Base-by-base conservation (phyloP, 2,113 vertebrate genomes). In the Sula dactylatra region DNA sequence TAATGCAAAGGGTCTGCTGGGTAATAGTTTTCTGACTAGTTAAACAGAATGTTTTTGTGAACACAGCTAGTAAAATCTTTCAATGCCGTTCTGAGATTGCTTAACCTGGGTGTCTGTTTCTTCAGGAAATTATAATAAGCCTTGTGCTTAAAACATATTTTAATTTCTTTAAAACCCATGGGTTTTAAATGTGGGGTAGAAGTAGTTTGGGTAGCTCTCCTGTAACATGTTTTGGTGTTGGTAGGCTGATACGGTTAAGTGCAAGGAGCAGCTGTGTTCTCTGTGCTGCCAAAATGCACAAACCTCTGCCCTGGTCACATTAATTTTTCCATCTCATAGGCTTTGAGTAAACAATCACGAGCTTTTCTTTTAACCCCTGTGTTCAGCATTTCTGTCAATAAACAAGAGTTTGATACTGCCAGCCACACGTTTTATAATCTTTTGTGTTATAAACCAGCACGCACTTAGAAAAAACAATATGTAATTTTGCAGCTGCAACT, bases 351-450 rank as follows among this genome's bases (percentile, higher is more conserved):
- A 42, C 66, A 34, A 34, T 31, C 38, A 12, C 16, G 1, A 50
- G 52, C 77, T 47, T 25, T 29, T 22, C 70, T 50, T 20, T 25
- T 25, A 38, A 18, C 54, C 47, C 11, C 8, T 0, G 1, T 10
- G 78, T 11, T 67, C 62, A 66, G 71, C 82, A 1, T 5, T 61
- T 42, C 14, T 32, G 45, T n/a, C 47, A 8, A 1, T 8, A 22
- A 36, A 29, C 54, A 8, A 7, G 26, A 3, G 36, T 16, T 36
- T 34, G 47, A 8, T 20, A 1, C 40, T 67, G 83, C 78, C 71
- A 58, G 2, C 44, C 11, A 7, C 0, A 3, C 7, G 0, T 40
- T n/a, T 42, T 13, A 15, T 16, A 32, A 32, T 11, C 42, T n/a
- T 55, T 18, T n/a, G 32, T 21, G 24, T 31, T 38, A 21, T 2